Conservation (phyloP, 2,888 invertebrate species). For the Apodemia zela region DNA sequence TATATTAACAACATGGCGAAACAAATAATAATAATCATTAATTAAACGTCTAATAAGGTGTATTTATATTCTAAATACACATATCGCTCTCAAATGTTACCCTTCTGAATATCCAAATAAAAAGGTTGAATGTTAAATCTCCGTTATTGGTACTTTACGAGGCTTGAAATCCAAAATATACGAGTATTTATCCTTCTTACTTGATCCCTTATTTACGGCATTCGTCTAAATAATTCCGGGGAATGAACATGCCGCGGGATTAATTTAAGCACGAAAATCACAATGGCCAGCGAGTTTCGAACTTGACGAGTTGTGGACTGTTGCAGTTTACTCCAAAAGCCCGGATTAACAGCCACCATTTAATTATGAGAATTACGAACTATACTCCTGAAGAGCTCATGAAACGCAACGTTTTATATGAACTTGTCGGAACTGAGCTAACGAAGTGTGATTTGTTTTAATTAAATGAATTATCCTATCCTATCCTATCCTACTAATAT, state of each 20-base stretch:
- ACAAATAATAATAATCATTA: too few relatives aligned
- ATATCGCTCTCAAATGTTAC: constrained; percentile 39
- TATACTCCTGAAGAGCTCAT: constrained; percentile 17
- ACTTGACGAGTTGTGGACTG: constrained; percentile 41
- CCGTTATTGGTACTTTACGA: constrained; percentile 41
- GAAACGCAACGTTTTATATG: neutral
- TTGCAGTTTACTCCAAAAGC: constrained; percentile 47
- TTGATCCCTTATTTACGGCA: constrained; percentile 63
- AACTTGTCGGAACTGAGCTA: neutral
- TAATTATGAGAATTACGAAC: constrained; percentile 36
- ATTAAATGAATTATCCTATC: too few relatives aligned
- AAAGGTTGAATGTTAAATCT: constrained; percentile 50
- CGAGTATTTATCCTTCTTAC: constrained; percentile 56
- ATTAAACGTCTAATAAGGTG: neutral
- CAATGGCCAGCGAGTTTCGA: constrained; percentile 54
- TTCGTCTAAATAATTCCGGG: constrained; percentile 67
- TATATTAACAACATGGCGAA: too few relatives aligned
- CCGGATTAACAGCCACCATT: constrained; percentile 51
- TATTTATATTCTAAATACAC: constrained; percentile 43
- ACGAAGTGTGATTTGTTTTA: neutral
- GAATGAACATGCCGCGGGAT: constrained; percentile 60
- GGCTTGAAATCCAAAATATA: constrained; percentile 60
- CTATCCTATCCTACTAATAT: too few relatives aligned
- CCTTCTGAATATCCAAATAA: constrained; percentile 53
- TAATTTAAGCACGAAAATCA: constrained; percentile 60